Conservation (phyloP, 2,888 invertebrate genomes). For the Hecatera dysodea region DNA sequence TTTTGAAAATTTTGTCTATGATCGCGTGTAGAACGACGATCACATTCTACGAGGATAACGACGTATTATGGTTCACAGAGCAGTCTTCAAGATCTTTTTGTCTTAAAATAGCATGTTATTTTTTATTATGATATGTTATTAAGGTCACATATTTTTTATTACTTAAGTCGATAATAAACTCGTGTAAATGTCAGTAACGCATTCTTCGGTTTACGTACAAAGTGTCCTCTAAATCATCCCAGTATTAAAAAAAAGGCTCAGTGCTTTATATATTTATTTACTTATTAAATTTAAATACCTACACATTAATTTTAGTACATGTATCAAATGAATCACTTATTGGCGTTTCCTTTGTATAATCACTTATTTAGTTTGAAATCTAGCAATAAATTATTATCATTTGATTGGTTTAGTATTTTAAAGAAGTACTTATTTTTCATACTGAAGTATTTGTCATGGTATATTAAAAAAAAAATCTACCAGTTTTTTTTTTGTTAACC, state of each 20-base stretch:
- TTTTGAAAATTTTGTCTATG: too few relatives aligned
- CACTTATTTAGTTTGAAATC: conserved; percentile 26
- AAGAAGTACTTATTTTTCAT: not conserved
- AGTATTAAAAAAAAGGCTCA: conserved; percentile 30
- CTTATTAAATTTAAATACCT: conserved; percentile 14
- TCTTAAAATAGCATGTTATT: not conserved
- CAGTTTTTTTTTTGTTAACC: not conserved
- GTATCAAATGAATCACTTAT: conserved; percentile 14
- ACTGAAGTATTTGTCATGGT: not conserved
- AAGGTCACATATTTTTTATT: not conserved
- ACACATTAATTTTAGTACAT: not conserved
- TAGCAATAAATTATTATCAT: conserved; percentile 17
- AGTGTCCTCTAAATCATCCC: conserved; percentile 6
- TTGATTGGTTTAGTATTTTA: not conserved
- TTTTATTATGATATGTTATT: not conserved
- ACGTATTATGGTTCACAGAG: too few relatives aligned
- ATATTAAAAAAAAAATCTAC: not conserved
- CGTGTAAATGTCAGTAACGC: not conserved
- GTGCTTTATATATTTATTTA: conserved; percentile 11
- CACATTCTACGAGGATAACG: not conserved
- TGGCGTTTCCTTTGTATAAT: conserved; percentile 17
- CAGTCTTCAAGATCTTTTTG: too few relatives aligned
- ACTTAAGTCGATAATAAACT: not conserved
- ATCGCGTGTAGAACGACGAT: too few relatives aligned
- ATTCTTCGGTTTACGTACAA: not conserved